phyloP scores from a whole-genome alignment of 2,888 invertebrate genomes.

The Brachypterus glaber region DNA sequence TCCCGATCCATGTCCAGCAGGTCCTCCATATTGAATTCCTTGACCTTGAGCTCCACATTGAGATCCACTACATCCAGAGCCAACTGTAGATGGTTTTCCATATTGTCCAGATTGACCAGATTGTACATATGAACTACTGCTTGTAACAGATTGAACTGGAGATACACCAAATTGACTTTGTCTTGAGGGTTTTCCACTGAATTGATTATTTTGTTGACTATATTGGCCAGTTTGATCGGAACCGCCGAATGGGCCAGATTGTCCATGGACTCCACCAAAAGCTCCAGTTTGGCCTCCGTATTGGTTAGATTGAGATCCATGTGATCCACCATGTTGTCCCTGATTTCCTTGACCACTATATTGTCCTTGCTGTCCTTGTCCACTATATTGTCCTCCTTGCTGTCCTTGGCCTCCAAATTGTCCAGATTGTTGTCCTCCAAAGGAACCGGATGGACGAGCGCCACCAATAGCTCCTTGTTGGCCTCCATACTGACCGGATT shows the following conservation, averaged over 20 bases:
- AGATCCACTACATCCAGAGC: too few species aligned
- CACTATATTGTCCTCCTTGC: constrained; percentile 2
- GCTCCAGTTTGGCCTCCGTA: constrained; percentile 11
- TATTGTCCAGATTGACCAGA: too few species aligned
- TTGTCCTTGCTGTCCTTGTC: neutral
- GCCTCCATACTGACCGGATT: constrained; percentile 6
- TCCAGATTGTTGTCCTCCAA: constrained; percentile 2
- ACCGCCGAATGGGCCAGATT: constrained; percentile 16
- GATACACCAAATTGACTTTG: too few species aligned
- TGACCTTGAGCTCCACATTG: too few species aligned
- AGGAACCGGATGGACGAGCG: constrained; percentile 17
- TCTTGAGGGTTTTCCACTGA: neutral
- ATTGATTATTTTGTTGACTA: too few species aligned
- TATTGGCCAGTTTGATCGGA: constrained; percentile 13
- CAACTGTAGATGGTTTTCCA: too few species aligned
- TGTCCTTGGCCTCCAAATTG: neutral
- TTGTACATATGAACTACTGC: too few species aligned
- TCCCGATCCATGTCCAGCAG: too few species aligned
- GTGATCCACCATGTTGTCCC: too few species aligned
- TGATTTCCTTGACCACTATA: neutral
- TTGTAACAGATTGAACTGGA: too few species aligned
- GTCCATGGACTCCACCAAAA: constrained; percentile 16
- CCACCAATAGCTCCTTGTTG: constrained; percentile 14
- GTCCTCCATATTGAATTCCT: too few species aligned
- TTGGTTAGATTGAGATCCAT: constrained; percentile 6